Evolutionary conservation across 2,797 vertebrate genomes (phyloP), one percentile per base, ranked within the genome.

Genomic region (Yasuhikotakia modesta): DNA sequence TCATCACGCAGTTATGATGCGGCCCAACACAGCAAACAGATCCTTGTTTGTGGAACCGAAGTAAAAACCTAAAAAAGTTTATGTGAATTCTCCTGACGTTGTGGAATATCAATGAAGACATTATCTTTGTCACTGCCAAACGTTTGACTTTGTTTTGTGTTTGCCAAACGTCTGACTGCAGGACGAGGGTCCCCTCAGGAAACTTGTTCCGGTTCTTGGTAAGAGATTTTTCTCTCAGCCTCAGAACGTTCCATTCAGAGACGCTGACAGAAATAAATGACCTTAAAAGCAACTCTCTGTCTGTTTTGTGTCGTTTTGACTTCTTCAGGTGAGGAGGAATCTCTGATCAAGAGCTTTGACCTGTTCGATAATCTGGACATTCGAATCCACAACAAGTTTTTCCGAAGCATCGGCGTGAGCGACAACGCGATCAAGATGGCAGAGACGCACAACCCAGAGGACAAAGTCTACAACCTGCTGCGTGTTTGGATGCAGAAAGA

Each of bases 401-500:
- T 94, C 87, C 79, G 93, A n/a, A 79, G 82, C 85, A 92, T 94
- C 1, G 93, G 93, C 0, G 87, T 94, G 76, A 93, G 82, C 1
- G 93, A 94, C 87, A 94, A 94, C 86, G 83, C 87, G 78, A 94
- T 94, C 32, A 91, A 90, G 14, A 90, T 90, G 0, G 92, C 92
- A 0, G 92, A 94, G 84, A 89, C 73, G 7, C 87, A 88, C 24
- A 13, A 87, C 46, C 22, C 88, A 0, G 57, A 60, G 0, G 93
- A 94, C 89, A 94, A 93, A 70, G 93, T 94, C 63, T 94, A 94
- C 22, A 92, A 94, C 52, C 92, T 94, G 81, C 89, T 94, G 76
- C 92, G 91, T 80, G 91, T 85, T 83, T 94, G 93, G 93, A 93
- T 93, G 93, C 93, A 94, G 86, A 85, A 87, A 32, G 90, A 92